Evolutionary conservation across 2,113 vertebrate species (phyloP).

Genomic region (Nesogale talazaci): DNA sequence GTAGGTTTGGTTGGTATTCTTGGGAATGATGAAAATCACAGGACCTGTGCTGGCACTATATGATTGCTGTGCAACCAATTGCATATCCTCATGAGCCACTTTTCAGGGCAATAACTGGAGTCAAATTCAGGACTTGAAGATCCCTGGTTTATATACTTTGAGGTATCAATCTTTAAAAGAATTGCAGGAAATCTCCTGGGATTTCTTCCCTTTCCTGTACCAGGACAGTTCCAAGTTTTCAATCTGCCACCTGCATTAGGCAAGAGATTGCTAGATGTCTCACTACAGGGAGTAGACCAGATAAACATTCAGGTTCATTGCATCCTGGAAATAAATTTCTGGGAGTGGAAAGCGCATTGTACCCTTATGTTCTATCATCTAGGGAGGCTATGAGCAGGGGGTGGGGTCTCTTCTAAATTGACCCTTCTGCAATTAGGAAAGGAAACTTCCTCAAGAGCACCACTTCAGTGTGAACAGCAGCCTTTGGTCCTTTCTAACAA

Average conservation of each 20-base stretch:
- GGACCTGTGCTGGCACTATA: too few species aligned
- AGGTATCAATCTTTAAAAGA: not conserved
- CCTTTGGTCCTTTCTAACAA: conserved; percentile 65
- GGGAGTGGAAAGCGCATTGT: not conserved
- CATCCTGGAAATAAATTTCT: not conserved
- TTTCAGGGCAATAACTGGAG: not conserved
- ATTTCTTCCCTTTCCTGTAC: not conserved
- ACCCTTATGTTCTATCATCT: not conserved
- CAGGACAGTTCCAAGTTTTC: not conserved
- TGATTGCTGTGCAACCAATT: too few species aligned
- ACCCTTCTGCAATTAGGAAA: conserved; percentile 63
- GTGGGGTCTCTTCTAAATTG: not conserved
- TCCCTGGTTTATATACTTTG: not conserved
- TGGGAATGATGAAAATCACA: too few species aligned
- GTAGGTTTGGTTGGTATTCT: too few species aligned
- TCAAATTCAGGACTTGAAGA: not conserved
- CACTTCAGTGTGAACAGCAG: not conserved
- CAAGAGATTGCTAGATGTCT: not conserved
- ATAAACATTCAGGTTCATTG: not conserved
- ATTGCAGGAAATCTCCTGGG: not conserved
- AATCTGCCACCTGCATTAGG: not conserved
- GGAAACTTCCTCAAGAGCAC: conserved; percentile 25
- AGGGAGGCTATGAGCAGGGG: not conserved
- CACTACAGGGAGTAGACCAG: not conserved
- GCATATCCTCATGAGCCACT: too few species aligned